Base-by-base conservation (phyloP, 1,140 invertebrate species). In the Armadillidium nasatum region DNA sequence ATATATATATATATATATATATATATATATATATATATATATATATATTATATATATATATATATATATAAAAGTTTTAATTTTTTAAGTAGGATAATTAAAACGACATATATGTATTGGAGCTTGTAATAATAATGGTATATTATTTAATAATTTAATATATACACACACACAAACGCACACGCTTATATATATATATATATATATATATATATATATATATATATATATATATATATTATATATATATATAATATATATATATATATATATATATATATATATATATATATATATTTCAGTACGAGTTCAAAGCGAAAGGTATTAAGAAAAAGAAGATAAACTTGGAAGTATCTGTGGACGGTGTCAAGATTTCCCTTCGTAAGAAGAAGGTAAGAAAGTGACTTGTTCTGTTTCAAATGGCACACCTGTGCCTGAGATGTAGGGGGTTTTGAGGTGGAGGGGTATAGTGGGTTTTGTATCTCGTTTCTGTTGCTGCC, bases 321-420 rank as follows among this genome's bases (percentile, higher is more conserved):
- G 94, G 93, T 54, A 93, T 96, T 82, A 98, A 98, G 87, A 99
- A 99, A 86, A 98, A 98, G n/a, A n/a, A n/a, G 89, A 96, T 99
- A 79, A 93, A 91, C 70, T 88, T 99, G 77, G 92, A 94, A 83
- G 91, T 99, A 76, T 98, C 96, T 0, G 92, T 96, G 4, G 94
- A 98, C n/a, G 96, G 96, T 11, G 92, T 98, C 54, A 91, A 93
- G 85, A 92, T 98, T 79, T 89, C 89, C 22, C 86, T 94, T 60
- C 88, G 93, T 79, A 94, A 94, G 86, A 91, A 95, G 75, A 93
- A 90, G 86, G 86, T 87, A 81, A 83, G 78, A n/a, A n/a, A n/a
- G n/a, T n/a, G n/a, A n/a, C n/a, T n/a, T n/a, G 76, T 50, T 33
- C 71, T 74, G 67, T 44, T 33, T 21, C 70, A 50, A 45, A 4